phyloP scores from a whole-genome alignment of 2,888 invertebrate genomes.

The Dryadula phaetusa region DNA sequence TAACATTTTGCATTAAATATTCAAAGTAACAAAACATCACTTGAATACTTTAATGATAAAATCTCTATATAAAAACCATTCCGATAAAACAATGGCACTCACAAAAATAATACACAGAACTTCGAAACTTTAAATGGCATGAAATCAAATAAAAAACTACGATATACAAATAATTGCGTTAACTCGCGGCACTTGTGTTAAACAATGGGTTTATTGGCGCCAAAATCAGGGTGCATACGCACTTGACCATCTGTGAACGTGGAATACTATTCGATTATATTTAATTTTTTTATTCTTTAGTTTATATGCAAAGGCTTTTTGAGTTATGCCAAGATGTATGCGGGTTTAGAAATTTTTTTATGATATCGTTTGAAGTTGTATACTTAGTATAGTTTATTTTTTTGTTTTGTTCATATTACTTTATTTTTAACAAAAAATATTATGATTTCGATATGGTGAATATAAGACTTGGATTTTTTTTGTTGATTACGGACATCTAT shows the following conservation, averaged over 20 bases:
- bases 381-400: not conserved
- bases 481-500: no score
- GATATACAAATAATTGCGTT: conserved; percentile 69
- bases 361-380: not conserved
- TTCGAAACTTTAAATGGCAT: conserved; percentile 57
- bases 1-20: conserved; percentile 2
- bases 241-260: conserved; percentile 70
- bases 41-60: conserved; percentile 9
- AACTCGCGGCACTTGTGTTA: conserved; percentile 70
- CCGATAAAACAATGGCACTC: conserved; percentile 32
- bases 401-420: no score
- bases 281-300: conserved; percentile 40
- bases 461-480: no score
- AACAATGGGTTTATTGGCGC: conserved; percentile 71
- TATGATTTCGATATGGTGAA: no score
- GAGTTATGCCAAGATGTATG: conserved; percentile 30
- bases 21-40: conserved; percentile 3
- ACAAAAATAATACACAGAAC: conserved; percentile 28
- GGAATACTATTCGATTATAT: conserved; percentile 43
- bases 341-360: conserved; percentile 12
- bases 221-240: conserved; percentile 60
- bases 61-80: not conserved
- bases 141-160: conserved; percentile 65
- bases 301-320: conserved; percentile 32
- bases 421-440: no score